Evolutionary conservation across 2,888 invertebrate genomes (phyloP).

Genomic region (Platypus cylindrus): DNA sequence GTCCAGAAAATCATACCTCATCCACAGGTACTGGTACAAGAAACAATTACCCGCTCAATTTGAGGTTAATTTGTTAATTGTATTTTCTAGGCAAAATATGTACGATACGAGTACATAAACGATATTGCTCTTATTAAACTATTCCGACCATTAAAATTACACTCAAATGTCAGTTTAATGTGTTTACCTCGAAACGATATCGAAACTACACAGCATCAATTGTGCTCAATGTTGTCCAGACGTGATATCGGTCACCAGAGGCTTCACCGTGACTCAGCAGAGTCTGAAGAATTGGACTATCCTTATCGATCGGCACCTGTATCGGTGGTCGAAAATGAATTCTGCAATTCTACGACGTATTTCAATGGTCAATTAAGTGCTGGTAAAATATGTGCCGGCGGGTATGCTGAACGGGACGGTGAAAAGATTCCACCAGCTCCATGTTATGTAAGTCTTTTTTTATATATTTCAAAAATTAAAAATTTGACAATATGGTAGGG

Average conservation of each 20-base stretch:
- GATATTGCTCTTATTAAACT: conserved; percentile 46
- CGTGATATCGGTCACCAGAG: no score
- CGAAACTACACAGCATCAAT: conserved; percentile 37
- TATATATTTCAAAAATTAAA: no score
- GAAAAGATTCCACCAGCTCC: conserved; percentile 44
- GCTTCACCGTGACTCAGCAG: no score
- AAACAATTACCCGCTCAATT: no score
- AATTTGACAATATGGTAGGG: no score
- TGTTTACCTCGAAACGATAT: conserved; percentile 41
- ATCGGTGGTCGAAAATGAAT: conserved; percentile 39
- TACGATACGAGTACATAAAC: conserved; percentile 43
- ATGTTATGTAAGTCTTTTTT: conserved; percentile 51
- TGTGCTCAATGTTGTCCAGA: no score
- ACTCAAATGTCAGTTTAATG: conserved; percentile 41
- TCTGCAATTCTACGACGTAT: conserved; percentile 49
- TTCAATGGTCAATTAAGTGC: conserved; percentile 45
- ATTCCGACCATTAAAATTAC: conserved; percentile 37
- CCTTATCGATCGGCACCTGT: no score
- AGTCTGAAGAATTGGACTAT: no score
- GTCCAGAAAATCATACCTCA: conserved; percentile 40
- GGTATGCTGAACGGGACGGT: conserved; percentile 40
- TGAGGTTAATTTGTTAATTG: conserved; percentile 1
- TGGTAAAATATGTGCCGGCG: conserved; percentile 47
- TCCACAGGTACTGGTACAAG: conserved; percentile 39
- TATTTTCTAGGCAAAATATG: conserved; percentile 38